These are phyloP conservation scores for Prunella fulvescens DNA, from an alignment of 2,113 vertebrate genomes.

Conservation along the genomic window DNA sequence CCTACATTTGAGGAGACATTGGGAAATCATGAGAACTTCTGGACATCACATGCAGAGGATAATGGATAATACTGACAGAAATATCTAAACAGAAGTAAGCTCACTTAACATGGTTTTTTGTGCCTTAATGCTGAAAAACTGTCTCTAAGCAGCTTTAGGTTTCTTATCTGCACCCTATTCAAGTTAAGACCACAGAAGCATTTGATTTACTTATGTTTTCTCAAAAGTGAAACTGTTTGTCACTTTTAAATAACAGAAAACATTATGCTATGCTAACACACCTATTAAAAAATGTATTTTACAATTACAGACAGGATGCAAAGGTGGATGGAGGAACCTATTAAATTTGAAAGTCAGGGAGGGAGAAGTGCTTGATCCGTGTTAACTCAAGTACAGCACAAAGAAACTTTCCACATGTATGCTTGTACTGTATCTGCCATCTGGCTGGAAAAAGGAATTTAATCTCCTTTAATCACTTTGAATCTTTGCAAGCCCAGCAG, in stretches of 20 bases:
- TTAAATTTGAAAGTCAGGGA: not conserved
- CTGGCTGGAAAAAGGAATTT: conserved; percentile 21
- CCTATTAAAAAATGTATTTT: not conserved
- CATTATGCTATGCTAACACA: not conserved
- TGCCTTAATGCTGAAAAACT: not conserved
- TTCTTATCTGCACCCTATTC: not conserved
- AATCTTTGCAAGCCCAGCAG: conserved; percentile 22
- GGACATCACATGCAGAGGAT: not conserved
- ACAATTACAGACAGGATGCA: not conserved
- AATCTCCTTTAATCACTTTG: conserved; percentile 13
- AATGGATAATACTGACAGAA: not conserved
- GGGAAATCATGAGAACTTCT: not conserved
- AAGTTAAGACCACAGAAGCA: not conserved
- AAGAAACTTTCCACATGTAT: not conserved
- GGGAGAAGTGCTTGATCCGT: not conserved
- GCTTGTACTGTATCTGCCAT: not conserved
- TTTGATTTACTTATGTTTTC: not conserved
- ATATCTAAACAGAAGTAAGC: not conserved
- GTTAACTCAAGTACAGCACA: not conserved
- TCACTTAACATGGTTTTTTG: not conserved
- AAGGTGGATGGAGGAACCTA: not conserved
- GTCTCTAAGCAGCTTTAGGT: not conserved
- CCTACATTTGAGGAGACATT: not conserved
- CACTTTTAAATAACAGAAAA: not conserved
- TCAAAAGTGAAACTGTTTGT: not conserved